A percentile compares a stretch with the other conserved stretches of the same genome.
Conservation (phyloP, 2,888 invertebrate genomes). For the Leucophora obtusa region DNA sequence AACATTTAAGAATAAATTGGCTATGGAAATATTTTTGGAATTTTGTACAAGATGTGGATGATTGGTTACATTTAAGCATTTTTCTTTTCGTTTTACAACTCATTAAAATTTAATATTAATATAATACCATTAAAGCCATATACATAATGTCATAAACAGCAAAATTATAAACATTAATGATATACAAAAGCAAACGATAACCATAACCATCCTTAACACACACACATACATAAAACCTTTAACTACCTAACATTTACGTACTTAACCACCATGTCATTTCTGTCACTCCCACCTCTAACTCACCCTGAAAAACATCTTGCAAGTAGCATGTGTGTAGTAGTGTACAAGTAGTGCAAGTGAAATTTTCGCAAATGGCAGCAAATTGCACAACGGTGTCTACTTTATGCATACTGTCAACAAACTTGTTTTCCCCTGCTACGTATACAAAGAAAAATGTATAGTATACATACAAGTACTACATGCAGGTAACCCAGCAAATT, state of each 20-base stretch:
- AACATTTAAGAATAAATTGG: too few relatives aligned
- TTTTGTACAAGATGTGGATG: too few relatives aligned
- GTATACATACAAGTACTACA: too few relatives aligned
- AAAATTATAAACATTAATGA: slow-evolving; percentile 33
- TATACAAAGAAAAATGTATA: background rate
- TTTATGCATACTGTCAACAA: slow-evolving; percentile 40
- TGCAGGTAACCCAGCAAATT: slow-evolving; percentile 1
- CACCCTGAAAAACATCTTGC: slow-evolving; percentile 2
- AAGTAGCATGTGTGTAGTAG: slow-evolving; percentile 8
- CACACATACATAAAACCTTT: background rate
- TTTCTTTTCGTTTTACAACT: too few relatives aligned
- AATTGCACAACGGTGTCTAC: slow-evolving; percentile 36
- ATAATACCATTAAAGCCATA: too few relatives aligned
- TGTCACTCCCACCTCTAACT: background rate
- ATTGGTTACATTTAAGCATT: too few relatives aligned
- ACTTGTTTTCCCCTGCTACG: background rate
- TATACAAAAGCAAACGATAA: slow-evolving; percentile 30
- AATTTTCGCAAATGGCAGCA: slow-evolving; percentile 28
- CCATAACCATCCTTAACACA: slow-evolving; percentile 7
- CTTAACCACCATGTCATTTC: background rate
- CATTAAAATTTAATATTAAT: too few relatives aligned
- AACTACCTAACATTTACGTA: background rate
- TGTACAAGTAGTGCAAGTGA: slow-evolving; percentile 24
- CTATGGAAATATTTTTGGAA: too few relatives aligned
- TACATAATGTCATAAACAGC: slow-evolving; percentile 23